A percentile compares a stretch with the other conserved stretches of the same genome.
These are phyloP conservation scores for Mugil cephalus DNA, from an alignment of 2,113 vertebrate species.

Conservation along the genomic window DNA sequence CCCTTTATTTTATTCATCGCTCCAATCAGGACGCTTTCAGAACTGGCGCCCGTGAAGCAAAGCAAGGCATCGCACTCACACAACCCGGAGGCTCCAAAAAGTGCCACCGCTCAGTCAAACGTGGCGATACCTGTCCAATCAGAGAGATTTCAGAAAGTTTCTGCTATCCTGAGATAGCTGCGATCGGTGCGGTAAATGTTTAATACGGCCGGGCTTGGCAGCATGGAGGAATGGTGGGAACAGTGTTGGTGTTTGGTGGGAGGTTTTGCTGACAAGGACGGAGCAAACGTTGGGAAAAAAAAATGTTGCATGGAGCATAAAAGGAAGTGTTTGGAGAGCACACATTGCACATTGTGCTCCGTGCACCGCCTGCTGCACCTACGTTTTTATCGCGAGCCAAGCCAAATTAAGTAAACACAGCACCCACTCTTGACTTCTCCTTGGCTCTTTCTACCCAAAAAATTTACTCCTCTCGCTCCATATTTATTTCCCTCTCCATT, in stretches of 20 bases:
- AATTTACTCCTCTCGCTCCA: neutral
- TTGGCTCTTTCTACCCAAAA: constrained; percentile 35
- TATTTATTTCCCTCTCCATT: constrained; percentile 55
- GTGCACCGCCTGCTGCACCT: constrained; percentile 62
- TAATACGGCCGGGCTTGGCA: constrained; percentile 46
- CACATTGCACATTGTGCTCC: constrained; percentile 59
- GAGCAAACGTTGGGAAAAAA: constrained; percentile 48
- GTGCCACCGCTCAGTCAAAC: constrained; percentile 25
- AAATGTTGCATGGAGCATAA: constrained; percentile 41
- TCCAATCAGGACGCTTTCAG: constrained; percentile 65
- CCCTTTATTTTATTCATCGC: constrained; percentile 67
- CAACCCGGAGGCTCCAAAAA: constrained; percentile 33
- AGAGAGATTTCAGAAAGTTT: constrained; percentile 40
- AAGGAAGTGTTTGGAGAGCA: constrained; percentile 53
- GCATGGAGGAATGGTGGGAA: constrained; percentile 33
- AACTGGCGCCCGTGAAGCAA: constrained; percentile 36
- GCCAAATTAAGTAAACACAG: constrained; percentile 67
- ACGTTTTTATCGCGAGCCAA: constrained; percentile 75
- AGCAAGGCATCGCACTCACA: constrained; percentile 16
- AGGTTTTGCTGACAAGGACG: constrained; percentile 53
- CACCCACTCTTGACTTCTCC: constrained; percentile 27
- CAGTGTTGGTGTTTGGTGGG: constrained; percentile 62
- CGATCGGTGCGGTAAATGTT: constrained; percentile 40
- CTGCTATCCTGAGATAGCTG: constrained; percentile 17
- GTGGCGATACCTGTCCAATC: constrained; percentile 39